Conservation (phyloP, 2,888 invertebrate species). For the Andrena chrysosceles region DNA sequence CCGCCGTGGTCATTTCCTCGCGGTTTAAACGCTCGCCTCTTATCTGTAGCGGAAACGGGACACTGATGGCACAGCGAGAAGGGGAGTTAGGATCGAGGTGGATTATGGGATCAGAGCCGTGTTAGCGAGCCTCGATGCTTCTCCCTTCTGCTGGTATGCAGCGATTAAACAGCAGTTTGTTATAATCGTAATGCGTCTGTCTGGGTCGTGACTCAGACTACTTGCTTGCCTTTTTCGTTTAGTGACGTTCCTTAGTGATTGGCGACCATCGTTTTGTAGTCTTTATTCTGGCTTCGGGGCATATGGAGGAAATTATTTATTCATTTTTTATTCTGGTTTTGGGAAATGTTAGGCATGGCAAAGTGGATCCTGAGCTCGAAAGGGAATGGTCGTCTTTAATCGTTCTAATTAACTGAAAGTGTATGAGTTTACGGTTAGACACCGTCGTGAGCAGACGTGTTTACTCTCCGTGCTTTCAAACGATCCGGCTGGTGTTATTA, state of each 20-base stretch:
- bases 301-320: too few species aligned
- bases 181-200: constrained; percentile 74
- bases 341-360: too few species aligned
- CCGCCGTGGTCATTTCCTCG: constrained; percentile 36
- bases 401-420: constrained; percentile 39
- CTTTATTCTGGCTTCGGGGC: not conserved
- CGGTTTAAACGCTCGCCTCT: constrained; percentile 35
- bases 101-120: constrained; percentile 31
- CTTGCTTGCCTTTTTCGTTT: not conserved
- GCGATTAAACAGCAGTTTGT: constrained; percentile 78
- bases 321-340: too few species aligned
- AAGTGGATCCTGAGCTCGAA: too few species aligned
- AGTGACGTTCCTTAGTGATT: not conserved
- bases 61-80: constrained; percentile 3
- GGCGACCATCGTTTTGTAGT: not conserved
- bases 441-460: too few species aligned
- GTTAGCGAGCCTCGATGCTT: constrained; percentile 53
- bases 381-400: not conserved
- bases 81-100: constrained; percentile 13
- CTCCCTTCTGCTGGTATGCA: constrained; percentile 57
- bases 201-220: not conserved
- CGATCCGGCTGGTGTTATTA: too few species aligned
- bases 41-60: constrained; percentile 53
- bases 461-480: too few species aligned
- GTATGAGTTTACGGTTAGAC: too few species aligned